Evolutionary conservation across 2,888 invertebrate genomes (phyloP).

Genomic region (Aleiodes testaceus): DNA sequence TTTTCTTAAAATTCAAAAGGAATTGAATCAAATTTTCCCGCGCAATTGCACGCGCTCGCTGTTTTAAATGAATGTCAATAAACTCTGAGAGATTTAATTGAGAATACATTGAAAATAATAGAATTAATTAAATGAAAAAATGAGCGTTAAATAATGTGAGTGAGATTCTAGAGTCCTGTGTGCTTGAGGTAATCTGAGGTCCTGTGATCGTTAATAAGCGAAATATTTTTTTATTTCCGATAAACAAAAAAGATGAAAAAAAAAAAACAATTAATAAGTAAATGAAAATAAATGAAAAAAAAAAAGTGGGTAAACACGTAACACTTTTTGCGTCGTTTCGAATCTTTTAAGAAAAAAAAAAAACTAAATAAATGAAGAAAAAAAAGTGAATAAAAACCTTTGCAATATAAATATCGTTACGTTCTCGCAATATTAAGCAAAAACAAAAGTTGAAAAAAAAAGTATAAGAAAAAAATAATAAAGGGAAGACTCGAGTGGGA

Average conservation of each 20-base stretch:
- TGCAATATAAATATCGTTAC: constrained; percentile 72
- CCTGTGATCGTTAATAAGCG: constrained; percentile 73
- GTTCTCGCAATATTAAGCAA: constrained; percentile 72
- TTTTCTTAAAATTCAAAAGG: neutral
- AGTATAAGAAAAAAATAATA: constrained; percentile 43
- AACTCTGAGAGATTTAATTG: too few relatives aligned
- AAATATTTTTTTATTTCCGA: constrained; percentile 73
- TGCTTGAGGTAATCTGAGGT: constrained; percentile 73
- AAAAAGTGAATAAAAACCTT: constrained; percentile 55
- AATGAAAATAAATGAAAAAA: constrained; percentile 15
- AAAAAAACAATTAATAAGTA: constrained; percentile 33
- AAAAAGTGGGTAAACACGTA: constrained; percentile 44
- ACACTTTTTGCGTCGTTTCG: constrained; percentile 55
- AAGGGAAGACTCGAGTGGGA: constrained; percentile 56
- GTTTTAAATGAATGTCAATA: constrained; percentile 52
- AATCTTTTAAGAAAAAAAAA: constrained; percentile 53
- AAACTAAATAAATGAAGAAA: constrained; percentile 42
- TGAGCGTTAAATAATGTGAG: constrained; percentile 56
- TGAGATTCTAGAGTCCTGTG: constrained; percentile 61
- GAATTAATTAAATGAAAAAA: constrained; percentile 5
- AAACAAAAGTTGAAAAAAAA: constrained; percentile 56
- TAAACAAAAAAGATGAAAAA: constrained; percentile 62
- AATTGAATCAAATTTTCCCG: constrained; percentile 17
- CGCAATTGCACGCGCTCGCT: constrained; percentile 51
- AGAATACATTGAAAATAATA: neutral